A percentile compares a stretch with the other conserved stretches of the same genome.
phyloP scores from a whole-genome alignment of 2,113 vertebrate genomes.

The Acanthisitta chloris region DNA sequence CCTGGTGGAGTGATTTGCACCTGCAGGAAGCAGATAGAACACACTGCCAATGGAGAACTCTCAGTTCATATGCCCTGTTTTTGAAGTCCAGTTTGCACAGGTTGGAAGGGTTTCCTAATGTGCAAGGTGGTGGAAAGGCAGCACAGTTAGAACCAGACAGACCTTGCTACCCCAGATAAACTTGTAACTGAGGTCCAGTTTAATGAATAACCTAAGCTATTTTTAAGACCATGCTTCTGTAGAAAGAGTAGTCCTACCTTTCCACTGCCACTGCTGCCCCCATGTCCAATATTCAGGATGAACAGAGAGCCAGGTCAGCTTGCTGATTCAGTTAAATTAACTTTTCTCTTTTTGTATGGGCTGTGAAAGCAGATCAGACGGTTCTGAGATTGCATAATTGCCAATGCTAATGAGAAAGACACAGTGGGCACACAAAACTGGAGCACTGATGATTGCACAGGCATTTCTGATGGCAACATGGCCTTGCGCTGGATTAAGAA shows the following conservation, averaged over 20 bases:
- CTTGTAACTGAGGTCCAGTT: background rate
- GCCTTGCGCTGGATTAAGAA: background rate
- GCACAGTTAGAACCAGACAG: background rate
- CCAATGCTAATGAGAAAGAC: background rate
- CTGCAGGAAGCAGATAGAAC: background rate
- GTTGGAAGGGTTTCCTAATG: background rate
- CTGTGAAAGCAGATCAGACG: background rate
- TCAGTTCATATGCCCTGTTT: background rate
- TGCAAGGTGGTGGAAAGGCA: background rate
- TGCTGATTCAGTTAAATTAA: background rate
- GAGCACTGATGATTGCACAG: background rate
- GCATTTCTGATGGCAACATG: background rate
- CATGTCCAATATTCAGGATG: background rate
- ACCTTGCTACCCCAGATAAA: background rate
- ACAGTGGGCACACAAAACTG: background rate
- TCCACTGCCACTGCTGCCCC: background rate
- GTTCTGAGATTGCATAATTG: background rate
- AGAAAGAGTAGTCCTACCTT: background rate
- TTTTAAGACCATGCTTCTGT: background rate
- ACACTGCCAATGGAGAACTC: background rate
- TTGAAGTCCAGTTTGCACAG: background rate
- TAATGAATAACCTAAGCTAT: background rate
- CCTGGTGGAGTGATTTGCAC: background rate
- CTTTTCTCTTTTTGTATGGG: background rate
- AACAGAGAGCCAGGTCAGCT: background rate